Base-by-base conservation (phyloP, 2,113 vertebrate genomes). In the Phyllostomus hastatus region DNA sequence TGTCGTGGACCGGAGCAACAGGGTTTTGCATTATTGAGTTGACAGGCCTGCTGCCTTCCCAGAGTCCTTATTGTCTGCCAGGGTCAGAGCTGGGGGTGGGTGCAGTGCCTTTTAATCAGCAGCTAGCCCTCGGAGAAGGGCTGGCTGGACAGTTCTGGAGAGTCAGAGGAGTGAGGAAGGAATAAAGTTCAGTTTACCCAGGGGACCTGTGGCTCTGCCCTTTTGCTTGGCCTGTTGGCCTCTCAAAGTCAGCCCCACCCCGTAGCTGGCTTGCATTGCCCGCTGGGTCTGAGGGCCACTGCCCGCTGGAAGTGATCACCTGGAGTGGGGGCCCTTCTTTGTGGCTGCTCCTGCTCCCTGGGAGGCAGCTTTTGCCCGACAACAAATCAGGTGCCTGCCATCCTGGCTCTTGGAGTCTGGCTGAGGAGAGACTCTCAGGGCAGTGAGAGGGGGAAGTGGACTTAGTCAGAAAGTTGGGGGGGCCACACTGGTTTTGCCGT, bases 21-120 rank as follows among this genome's bases (percentile, higher is more conserved):
- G 97, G 95, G 95, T 94, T 98, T 97, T 98, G 97, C 96, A 94
- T 98, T 98, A 98, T 98, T 98, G 98, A 98, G 97, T 95, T 96
- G 97, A 97, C 2, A 95, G 94, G 96, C 98, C 95, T 97, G 88
- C 11, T 72, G 97, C 96, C 97, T 97, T 96, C 92, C 94, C 81
- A 1, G 93, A 98, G 97, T 81, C 92, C 0, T 12, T 93, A 93
- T 97, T 98, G 98, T 98, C 90, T 98, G 96, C 95, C 72, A 87
- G 75, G 95, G 89, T 96, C 83, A 57, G 84, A 15, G 54, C 80
- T 17, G 31, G 84, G 73, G 69, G 70, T 81, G 94, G 82, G 88
- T 57, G 28, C 35, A 59, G 67, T 84, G 72, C 72, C 97, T 97
- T 97, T 96, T 95, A 97, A 96, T 97, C 90, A 91, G 86, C 79